Percentiles rank a stretch among this genome's conserved stretches.
phyloP scores from a whole-genome alignment of 1,140 invertebrate species.

The Trachelipus rathkii region DNA sequence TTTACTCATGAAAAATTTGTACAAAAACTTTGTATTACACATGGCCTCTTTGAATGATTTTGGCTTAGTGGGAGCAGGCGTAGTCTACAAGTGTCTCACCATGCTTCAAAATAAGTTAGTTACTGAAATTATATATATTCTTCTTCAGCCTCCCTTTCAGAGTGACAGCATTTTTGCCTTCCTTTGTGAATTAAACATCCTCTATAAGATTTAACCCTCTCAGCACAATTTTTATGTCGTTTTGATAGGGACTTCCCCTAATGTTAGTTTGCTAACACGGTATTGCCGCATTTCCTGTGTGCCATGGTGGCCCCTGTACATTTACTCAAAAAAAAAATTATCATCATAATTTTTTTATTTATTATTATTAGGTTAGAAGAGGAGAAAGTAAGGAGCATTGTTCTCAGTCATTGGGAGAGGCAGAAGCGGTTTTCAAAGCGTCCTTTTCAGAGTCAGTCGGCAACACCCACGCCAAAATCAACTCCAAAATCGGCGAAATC shows the following conservation, averaged over 20 bases:
- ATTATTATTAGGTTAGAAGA: not conserved
- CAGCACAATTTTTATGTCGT: no score
- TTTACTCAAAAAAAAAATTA: no score
- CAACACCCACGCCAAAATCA: not conserved
- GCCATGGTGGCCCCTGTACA: no score
- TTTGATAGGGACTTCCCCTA: no score
- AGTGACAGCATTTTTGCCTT: no score
- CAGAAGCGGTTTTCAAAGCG: not conserved
- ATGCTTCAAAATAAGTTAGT: slow-evolving; percentile 58
- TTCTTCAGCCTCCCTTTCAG: no score
- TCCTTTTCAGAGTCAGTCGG: not conserved
- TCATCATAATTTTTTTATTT: no score
- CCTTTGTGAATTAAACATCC: no score
- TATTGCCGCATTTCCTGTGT: no score
- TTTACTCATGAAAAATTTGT: slow-evolving; percentile 80
- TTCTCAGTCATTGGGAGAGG: not conserved
- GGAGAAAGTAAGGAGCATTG: not conserved
- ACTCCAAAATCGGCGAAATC: not conserved
- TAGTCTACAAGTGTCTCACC: slow-evolving; percentile 75
- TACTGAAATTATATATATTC: no score
- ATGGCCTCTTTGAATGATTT: slow-evolving; percentile 91
- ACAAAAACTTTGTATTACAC: slow-evolving; percentile 88
- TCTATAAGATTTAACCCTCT: no score
- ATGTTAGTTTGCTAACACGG: no score
- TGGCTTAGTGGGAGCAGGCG: slow-evolving; percentile 80